phyloP scores from a whole-genome alignment of 2,888 invertebrate species.

The Hecatera dysodea region DNA sequence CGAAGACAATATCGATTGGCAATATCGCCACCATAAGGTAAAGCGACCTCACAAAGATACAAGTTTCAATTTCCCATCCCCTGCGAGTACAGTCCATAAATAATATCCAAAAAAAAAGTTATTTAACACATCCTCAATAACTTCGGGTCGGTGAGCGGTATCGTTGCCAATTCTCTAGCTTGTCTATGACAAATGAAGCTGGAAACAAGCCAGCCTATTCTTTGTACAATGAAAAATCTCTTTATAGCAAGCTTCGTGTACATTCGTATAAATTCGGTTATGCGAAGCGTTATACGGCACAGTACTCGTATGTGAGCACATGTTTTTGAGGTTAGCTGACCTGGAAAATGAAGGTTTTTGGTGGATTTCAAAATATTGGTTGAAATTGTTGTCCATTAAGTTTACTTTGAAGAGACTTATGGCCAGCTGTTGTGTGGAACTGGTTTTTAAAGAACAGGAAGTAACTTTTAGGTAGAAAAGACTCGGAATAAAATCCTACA shows the following conservation, averaged over 20 bases:
- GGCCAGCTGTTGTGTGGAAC: not conserved
- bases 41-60: slow-evolving; percentile 42
- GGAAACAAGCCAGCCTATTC: slow-evolving; percentile 79
- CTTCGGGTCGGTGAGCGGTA: slow-evolving; percentile 56
- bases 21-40: slow-evolving; percentile 33
- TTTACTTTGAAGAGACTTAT: not conserved
- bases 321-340: slow-evolving; percentile 45
- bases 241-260: slow-evolving; percentile 66
- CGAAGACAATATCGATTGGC: slow-evolving; percentile 28
- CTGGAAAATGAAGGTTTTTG: slow-evolving; percentile 28
- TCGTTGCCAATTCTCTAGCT: slow-evolving; percentile 71
- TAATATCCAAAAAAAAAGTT: slow-evolving; percentile 60
- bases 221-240: slow-evolving; percentile 76
- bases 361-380: slow-evolving; percentile 5
- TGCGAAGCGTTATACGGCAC: slow-evolving; percentile 40
- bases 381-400: not conserved
- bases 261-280: slow-evolving; percentile 69
- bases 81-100: slow-evolving; percentile 38
- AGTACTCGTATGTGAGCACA: slow-evolving; percentile 45
- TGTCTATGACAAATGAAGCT: slow-evolving; percentile 75
- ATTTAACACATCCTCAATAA: slow-evolving; percentile 69
- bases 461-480: not conserved
- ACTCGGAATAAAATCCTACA: too few species aligned
- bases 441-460: not conserved
- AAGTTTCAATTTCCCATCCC: slow-evolving; percentile 55